Evolutionary conservation across 2,797 vertebrate species (phyloP).

Genomic region (Lithobates pipiens): DNA sequence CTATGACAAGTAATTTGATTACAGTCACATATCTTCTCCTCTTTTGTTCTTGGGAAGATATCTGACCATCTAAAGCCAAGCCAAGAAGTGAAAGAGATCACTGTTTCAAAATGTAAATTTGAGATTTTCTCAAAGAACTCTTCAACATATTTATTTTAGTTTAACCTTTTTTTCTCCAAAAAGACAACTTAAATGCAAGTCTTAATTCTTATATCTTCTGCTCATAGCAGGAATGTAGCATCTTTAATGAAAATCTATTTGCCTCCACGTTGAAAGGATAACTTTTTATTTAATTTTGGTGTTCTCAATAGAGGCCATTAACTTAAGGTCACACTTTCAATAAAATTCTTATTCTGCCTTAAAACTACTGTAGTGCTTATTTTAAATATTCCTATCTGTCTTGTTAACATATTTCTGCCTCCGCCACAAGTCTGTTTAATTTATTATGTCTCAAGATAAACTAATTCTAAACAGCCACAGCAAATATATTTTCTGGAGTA

Average conservation of each 20-base stretch:
- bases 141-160: neutral
- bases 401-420: constrained; percentile 50
- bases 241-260: constrained; percentile 51
- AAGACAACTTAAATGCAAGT: neutral
- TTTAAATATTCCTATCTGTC: constrained; percentile 53
- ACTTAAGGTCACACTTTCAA: constrained; percentile 53
- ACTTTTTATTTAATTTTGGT: constrained; percentile 48
- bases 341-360: constrained; percentile 37
- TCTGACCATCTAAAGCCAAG: neutral
- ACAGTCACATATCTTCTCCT: neutral
- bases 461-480: constrained; percentile 57
- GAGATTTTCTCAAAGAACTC: neutral
- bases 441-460: constrained; percentile 56
- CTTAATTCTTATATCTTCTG: neutral
- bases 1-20: neutral
- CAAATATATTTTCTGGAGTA: constrained; percentile 53
- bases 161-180: neutral
- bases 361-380: constrained; percentile 33
- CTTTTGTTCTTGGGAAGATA: neutral
- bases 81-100: neutral
- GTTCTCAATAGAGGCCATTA: constrained; percentile 42
- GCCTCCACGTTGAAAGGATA: constrained; percentile 23
- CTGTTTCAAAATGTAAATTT: neutral
- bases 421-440: constrained; percentile 38
- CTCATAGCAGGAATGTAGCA: neutral